A percentile compares a stretch with the other conserved stretches of the same genome.
These are phyloP conservation scores for Pseudoips prasinana DNA, from an alignment of 2,888 invertebrate genomes.

Conservation along the genomic window DNA sequence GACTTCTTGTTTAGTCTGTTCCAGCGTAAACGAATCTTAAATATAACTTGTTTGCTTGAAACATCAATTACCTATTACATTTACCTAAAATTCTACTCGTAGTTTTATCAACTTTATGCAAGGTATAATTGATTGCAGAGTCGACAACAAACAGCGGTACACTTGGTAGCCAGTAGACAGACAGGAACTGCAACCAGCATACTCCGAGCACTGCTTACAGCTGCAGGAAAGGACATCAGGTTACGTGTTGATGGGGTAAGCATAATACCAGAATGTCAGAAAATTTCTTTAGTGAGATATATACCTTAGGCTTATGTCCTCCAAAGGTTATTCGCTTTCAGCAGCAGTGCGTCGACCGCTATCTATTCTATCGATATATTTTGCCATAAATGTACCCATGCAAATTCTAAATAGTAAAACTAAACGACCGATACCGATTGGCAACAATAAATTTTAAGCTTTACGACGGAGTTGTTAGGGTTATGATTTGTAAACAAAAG, in stretches of 20 bases:
- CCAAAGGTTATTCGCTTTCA: conserved; percentile 16
- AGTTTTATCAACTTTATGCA: too few relatives aligned
- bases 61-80: too few relatives aligned
- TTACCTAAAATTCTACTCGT: too few relatives aligned
- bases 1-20: too few relatives aligned
- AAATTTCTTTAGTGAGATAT: too few relatives aligned
- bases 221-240: conserved; percentile 95
- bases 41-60: too few relatives aligned
- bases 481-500: conserved; percentile 49
- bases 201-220: conserved; percentile 91
- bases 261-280: neutral
- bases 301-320: neutral
- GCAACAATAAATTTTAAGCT: conserved; percentile 47
- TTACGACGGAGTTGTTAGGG: conserved; percentile 46
- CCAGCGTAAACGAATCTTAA: too few relatives aligned
- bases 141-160: conserved; percentile 96
- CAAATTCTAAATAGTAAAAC: conserved; percentile 45
- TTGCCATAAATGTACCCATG: conserved; percentile 34
- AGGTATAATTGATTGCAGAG: conserved; percentile 81
- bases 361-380: conserved; percentile 11
- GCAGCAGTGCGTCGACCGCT: conserved; percentile 20
- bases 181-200: conserved; percentile 96
- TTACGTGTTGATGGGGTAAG: conserved; percentile 94
- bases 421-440: conserved; percentile 37
- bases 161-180: conserved; percentile 96